Base-by-base conservation (phyloP, 2,888 invertebrate genomes). In the Nymphalis c-album region DNA sequence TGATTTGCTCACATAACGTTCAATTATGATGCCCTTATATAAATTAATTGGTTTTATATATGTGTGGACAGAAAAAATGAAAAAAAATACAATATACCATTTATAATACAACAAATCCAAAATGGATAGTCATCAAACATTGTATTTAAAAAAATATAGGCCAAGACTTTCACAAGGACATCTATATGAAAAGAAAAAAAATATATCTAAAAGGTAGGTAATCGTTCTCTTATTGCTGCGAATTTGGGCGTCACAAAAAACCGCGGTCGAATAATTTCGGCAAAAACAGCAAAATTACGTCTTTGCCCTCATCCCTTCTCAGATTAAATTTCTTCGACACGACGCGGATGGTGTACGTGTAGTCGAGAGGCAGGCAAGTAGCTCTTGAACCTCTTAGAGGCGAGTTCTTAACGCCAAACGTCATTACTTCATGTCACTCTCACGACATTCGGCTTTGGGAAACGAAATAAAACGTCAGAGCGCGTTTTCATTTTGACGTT, bases 401-500 rank as follows among this genome's bases (percentile, higher is more conserved):
- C 70, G 68, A 69, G 74, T 71, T 70, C 75, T 74, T 69, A 73
- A 68, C 71, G 71, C 71, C 73, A 71, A 74, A 77, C 73, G 75
- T 75, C 75, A 77, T 77, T 77, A 78, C 75, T 75, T 73, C 73
- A 76, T 65, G 78, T 76, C 78, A 76, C 71, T 74, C 70, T 74
- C 77, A 78, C 72, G 69, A 69, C 61, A 73, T 73, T 63, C 68
- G 67, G 65, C 57, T 66, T 40, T 61, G 67, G 64, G 64, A 60
- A 68, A 53, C 69, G 62, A 71, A 73, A 68, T 72, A 73, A 71
- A 72, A 68, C 69, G 69, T 67, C 18, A n/a, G 55, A 2, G 31
- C 35, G 31, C 63, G 60, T 68, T 67, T 67, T 63, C 59, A 53
- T 68, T 63, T 60, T 53, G 58, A 63, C 40, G 35, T 63, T 20